phyloP scores from a whole-genome alignment of 64 coral and sea anemone genomes.

The Pachyseris speciosa region DNA sequence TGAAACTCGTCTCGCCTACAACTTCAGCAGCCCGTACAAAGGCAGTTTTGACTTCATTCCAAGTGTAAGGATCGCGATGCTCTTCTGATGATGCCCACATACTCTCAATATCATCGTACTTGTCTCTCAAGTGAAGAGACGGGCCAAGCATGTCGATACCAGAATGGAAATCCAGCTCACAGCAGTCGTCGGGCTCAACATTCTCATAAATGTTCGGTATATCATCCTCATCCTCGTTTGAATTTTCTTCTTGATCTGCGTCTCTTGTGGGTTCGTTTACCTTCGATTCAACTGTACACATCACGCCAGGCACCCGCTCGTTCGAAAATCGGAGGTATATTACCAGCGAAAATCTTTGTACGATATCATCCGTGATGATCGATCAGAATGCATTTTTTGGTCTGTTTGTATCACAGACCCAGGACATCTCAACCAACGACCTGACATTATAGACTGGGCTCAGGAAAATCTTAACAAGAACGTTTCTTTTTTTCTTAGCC shows the following conservation, averaged over 20 bases:
- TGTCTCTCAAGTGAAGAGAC: conserved; percentile 47
- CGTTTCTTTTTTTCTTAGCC: too few relatives aligned
- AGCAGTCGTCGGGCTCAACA: conserved; percentile 39
- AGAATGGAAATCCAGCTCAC: conserved; percentile 45
- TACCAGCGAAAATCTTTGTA: too few relatives aligned
- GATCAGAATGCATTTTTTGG: too few relatives aligned
- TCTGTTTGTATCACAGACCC: too few relatives aligned
- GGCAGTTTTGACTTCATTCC: conserved; percentile 52
- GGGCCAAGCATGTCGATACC: conserved; percentile 54
- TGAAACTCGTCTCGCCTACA: conserved; percentile 45
- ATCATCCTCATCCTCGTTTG: conserved; percentile 53
- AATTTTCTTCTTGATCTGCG: conserved; percentile 43
- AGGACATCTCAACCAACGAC: too few relatives aligned
- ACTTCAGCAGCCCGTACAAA: conserved; percentile 50
- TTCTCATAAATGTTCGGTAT: conserved; percentile 62
- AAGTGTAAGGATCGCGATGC: conserved; percentile 46
- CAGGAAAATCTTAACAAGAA: too few relatives aligned
- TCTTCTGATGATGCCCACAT: conserved; percentile 44
- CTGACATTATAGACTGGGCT: too few relatives aligned
- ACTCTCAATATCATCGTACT: conserved; percentile 63
- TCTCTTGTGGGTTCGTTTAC: conserved; percentile 51
- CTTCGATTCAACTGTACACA: conserved; percentile 30
- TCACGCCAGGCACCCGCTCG: conserved; percentile 34
- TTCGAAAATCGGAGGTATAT: too few relatives aligned
- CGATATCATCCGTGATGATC: too few relatives aligned